These are phyloP conservation scores for Megaceryle torquata DNA, from an alignment of 2,113 vertebrate species.

Conservation along the genomic window DNA sequence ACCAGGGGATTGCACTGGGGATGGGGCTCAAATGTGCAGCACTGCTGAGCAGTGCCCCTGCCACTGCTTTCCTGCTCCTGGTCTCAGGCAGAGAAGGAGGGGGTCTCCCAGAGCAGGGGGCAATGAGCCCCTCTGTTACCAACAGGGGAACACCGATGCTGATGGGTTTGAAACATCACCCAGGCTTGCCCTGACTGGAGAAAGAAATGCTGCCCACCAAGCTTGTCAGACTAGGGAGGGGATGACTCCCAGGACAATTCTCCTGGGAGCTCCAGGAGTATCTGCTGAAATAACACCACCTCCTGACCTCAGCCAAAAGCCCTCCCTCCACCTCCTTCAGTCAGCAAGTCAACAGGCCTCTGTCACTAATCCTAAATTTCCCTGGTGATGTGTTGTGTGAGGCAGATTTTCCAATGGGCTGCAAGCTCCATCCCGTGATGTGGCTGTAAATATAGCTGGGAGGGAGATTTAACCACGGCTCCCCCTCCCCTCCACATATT, in stretches of 20 bases:
- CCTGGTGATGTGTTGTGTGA: not conserved
- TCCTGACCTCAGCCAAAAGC: not conserved
- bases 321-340: not conserved
- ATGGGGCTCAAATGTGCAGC: not conserved
- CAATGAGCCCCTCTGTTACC: not conserved
- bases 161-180: not conserved
- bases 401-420: not conserved
- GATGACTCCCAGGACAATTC: not conserved
- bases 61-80: not conserved
- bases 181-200: not conserved
- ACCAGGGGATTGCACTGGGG: not conserved
- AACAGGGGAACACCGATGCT: not conserved
- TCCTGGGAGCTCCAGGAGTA: not conserved
- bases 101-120: accelerated
- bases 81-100: not conserved
- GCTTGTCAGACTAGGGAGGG: not conserved
- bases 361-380: not conserved
- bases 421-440: not conserved
- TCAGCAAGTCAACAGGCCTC: not conserved
- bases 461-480: not conserved
- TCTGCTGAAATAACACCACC: not conserved
- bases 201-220: not conserved
- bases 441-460: not conserved
- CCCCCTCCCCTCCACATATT: not conserved
- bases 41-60: not conserved